Evolutionary conservation across 1,140 invertebrate species (phyloP), one percentile per base, ranked within the genome.

Genomic region (Atta texana): DNA sequence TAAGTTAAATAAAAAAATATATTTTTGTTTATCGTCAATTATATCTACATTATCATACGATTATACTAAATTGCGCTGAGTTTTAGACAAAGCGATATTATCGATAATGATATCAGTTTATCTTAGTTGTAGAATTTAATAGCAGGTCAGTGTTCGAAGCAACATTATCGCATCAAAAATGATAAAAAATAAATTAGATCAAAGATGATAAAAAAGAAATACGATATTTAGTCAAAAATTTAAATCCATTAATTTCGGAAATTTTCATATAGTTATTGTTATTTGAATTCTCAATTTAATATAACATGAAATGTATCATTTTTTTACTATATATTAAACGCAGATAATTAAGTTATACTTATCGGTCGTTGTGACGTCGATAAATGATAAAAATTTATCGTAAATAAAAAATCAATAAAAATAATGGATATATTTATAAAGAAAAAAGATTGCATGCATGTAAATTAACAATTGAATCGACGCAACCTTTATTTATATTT

Each of bases 131-230:
- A 49, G 4, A 59, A 28, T 57, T 76, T 12, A 64, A 28, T 63
- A 31, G 1, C 2, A 81, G 21, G 7, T 75, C 14, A 34, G 14
- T 57, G 4, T 10, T 24, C 24, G 24, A 24, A 24, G 24, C 24
- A 28, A 49, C 16, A 31, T 74, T 74, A 82, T 59, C 69, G 0
- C 8, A 3, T 44, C 6, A 24, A 55, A 12, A 4, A 6, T 5
- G n/a, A 66, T 55, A 34, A 68, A 53, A 69, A 80, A 55, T 8
- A 78, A 55, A 55, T 49, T 63, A 75, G 64, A 39, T 69, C 14
- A 39, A 44, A 10, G 4, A 10, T 5, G 28, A 66, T 55, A 34
- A 68, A 68, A 69, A 80, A 55, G 16, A 78, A 55, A 55, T 49
- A 84, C 1, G 21, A 44, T 31, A 44, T 59, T 53, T 31, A 5